These are phyloP conservation scores for Tetragnatha montana DNA, from an alignment of 2,888 invertebrate species.

Conservation along the genomic window DNA sequence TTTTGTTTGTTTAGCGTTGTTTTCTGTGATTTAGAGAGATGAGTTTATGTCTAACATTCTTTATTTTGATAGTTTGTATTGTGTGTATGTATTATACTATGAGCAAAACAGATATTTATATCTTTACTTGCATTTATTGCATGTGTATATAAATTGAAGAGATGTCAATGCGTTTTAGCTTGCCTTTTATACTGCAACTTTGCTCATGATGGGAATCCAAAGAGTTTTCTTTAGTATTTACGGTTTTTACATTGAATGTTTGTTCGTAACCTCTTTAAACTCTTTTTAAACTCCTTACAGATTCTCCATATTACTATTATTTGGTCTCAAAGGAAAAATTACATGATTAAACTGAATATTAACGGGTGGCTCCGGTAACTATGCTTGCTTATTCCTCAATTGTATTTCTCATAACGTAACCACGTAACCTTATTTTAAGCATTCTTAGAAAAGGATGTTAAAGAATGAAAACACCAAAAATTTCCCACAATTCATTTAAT, in stretches of 20 bases:
- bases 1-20: constrained; percentile 8
- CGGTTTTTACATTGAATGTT: neutral
- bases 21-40: constrained; percentile 45
- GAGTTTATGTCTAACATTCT: constrained; percentile 27
- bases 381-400: no score
- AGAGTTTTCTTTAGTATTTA: neutral
- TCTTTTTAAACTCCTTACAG: no score
- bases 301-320: no score
- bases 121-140: constrained; percentile 20
- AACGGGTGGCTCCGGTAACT: no score
- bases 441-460: no score
- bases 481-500: no score
- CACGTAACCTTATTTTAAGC: no score
- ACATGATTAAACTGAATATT: no score
- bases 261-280: neutral
- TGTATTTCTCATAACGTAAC: no score
- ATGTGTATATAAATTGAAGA: constrained; percentile 8
- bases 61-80: constrained; percentile 5
- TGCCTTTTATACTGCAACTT: constrained; percentile 25
- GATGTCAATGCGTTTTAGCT: constrained; percentile 39
- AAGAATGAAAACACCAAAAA: no score
- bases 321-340: no score
- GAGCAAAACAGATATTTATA: constrained; percentile 26
- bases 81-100: constrained; percentile 4
- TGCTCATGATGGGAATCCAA: neutral